Percentiles rank a stretch among this genome's conserved stretches.
phyloP scores from a whole-genome alignment of 2,113 vertebrate genomes.

The Myocastor coypus region DNA sequence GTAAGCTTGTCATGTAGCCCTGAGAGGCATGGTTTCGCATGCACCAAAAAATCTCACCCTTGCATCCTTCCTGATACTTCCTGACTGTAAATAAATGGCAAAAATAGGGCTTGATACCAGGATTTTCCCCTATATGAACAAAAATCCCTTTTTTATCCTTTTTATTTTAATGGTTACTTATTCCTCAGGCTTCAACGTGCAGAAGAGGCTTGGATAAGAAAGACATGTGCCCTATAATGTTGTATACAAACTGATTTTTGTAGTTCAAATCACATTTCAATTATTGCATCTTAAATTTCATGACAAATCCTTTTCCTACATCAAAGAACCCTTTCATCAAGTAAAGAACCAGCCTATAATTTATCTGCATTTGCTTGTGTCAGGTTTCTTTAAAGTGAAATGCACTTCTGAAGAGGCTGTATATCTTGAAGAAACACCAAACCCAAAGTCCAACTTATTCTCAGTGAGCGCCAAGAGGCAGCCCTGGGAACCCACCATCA shows the following conservation, averaged over 20 bases:
- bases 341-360: neutral
- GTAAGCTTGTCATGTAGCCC: neutral
- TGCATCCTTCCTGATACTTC: neutral
- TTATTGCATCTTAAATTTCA: constrained; percentile 34
- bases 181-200: constrained; percentile 7
- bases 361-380: neutral
- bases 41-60: neutral
- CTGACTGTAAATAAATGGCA: neutral
- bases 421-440: neutral
- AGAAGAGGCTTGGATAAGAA: constrained; percentile 1
- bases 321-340: constrained; percentile 43
- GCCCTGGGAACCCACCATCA: neutral
- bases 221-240: neutral
- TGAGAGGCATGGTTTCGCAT: neutral
- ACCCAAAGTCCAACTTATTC: neutral
- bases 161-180: neutral
- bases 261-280: constrained; percentile 38
- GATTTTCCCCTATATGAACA: neutral
- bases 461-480: neutral
- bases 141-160: neutral
- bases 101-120: neutral
- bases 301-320: constrained; percentile 41
- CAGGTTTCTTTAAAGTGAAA: neutral
- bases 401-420: neutral
- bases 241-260: constrained; percentile 20